phyloP scores from a whole-genome alignment of 2,797 vertebrate species.

The Sylvilagus floridanus region DNA sequence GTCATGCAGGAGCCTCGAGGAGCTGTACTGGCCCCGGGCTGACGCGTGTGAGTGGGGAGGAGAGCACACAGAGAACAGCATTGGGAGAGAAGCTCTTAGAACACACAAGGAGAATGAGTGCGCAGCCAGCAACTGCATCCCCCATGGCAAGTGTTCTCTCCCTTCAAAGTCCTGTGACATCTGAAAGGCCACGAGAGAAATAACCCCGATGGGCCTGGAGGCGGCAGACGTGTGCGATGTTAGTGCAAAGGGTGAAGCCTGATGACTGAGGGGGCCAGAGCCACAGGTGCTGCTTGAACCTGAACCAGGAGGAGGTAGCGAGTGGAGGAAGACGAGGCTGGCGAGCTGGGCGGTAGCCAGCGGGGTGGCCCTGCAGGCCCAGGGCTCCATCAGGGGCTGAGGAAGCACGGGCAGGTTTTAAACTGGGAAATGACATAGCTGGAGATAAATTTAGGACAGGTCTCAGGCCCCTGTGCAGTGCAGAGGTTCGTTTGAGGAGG shows the following conservation, averaged over 20 bases:
- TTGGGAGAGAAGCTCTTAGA: not conserved
- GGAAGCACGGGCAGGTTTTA: not conserved
- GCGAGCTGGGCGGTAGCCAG: not conserved
- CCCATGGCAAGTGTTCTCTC: not conserved
- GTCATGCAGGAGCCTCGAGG: not conserved
- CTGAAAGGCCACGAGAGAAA: not conserved
- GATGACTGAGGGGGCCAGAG: not conserved
- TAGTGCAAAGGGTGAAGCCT: not conserved
- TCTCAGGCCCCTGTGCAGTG: not conserved
- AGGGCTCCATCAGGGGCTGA: rapidly evolving
- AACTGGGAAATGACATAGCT: not conserved
- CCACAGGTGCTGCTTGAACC: not conserved
- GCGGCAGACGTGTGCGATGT: not conserved
- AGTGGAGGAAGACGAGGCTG: not conserved
- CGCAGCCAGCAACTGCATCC: not conserved
- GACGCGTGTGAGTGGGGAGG: not conserved
- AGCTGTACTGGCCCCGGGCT: not conserved
- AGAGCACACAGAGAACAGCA: not conserved
- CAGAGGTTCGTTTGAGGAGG: not conserved
- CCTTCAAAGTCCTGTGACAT: not conserved
- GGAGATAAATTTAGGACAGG: not conserved
- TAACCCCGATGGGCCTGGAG: not conserved
- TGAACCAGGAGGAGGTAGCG: not conserved
- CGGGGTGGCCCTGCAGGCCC: rapidly evolving
- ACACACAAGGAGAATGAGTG: not conserved